phyloP scores from a whole-genome alignment of 2,888 invertebrate species.

The Eupithecia inturbata region DNA sequence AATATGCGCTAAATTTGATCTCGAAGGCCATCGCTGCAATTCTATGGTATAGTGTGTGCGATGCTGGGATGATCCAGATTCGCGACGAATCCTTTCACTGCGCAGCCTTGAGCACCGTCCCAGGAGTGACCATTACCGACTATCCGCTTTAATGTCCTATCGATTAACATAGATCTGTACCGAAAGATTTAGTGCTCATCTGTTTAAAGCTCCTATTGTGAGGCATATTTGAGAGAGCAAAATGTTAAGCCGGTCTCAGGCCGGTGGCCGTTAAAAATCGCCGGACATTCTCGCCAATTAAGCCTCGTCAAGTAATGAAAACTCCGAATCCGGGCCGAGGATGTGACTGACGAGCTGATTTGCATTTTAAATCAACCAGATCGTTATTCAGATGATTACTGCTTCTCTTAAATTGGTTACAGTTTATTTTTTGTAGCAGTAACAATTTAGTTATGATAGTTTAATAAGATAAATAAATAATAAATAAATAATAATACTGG shows the following conservation, averaged over 20 bases:
- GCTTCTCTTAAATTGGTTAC: constrained; percentile 58
- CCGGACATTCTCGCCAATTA: constrained; percentile 66
- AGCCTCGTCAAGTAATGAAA: constrained; percentile 50
- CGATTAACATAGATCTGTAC: constrained; percentile 79
- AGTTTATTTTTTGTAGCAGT: constrained; percentile 46
- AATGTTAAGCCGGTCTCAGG: constrained; percentile 61
- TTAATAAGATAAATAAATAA: constrained; percentile 8
- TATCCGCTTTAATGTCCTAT: constrained; percentile 75
- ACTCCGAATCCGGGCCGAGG: constrained; percentile 53
- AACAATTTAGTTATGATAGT: constrained; percentile 7
- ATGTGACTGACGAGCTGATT: constrained; percentile 61
- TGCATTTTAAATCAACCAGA: constrained; percentile 71
- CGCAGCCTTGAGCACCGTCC: constrained; percentile 71
- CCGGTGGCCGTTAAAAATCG: constrained; percentile 55
- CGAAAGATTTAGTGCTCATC: constrained; percentile 68
- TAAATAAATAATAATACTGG: no score
- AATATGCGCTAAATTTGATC: constrained; percentile 12
- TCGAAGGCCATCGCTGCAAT: constrained; percentile 22
- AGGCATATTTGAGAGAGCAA: constrained; percentile 53
- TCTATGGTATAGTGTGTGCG: constrained; percentile 27
- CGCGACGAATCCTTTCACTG: constrained; percentile 78
- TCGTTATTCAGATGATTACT: constrained; percentile 64
- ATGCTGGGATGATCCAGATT: constrained; percentile 80
- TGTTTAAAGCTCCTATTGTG: constrained; percentile 66
- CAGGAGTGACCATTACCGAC: constrained; percentile 77